Conservation (phyloP, 2,797 vertebrate genomes). For the Pipistrellus kuhlii region DNA sequence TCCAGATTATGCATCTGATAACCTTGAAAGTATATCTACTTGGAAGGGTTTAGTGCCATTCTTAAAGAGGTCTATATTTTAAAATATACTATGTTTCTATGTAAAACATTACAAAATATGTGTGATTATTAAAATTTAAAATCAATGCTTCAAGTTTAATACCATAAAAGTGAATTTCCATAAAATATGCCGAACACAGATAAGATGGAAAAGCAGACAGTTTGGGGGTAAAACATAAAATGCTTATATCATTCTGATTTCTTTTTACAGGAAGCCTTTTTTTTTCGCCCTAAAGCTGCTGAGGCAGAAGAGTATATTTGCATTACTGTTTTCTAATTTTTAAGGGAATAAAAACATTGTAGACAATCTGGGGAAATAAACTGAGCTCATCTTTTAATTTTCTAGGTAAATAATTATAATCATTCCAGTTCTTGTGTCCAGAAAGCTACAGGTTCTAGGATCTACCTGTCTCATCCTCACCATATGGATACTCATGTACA, state of each 20-base stretch:
- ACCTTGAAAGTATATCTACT: slow-evolving; percentile 86
- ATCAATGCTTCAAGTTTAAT: slow-evolving; percentile 84
- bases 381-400: not conserved
- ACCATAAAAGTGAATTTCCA: slow-evolving; percentile 83
- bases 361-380: not conserved
- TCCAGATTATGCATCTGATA: slow-evolving; percentile 83
- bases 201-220: slow-evolving; percentile 69
- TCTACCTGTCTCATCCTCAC: not conserved
- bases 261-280: slow-evolving; percentile 44
- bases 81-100: slow-evolving; percentile 82
- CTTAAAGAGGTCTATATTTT: slow-evolving; percentile 84
- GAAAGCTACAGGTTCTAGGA: slow-evolving; percentile 64
- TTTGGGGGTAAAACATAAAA: slow-evolving; percentile 62
- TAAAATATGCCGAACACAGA: slow-evolving; percentile 83
- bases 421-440: slow-evolving; percentile 86
- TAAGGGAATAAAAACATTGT: slow-evolving; percentile 26
- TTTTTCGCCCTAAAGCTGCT: slow-evolving; percentile 16
- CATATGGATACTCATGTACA: not conserved
- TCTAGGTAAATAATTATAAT: slow-evolving; percentile 85
- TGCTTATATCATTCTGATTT: slow-evolving; percentile 61
- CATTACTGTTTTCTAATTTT: slow-evolving; percentile 63
- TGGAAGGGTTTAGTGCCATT: slow-evolving; percentile 81
- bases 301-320: slow-evolving; percentile 47
- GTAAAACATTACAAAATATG: slow-evolving; percentile 84
- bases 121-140: slow-evolving; percentile 82